Evolutionary conservation across 2,797 vertebrate species (phyloP), one percentile per base, ranked within the genome.

Genomic region (Distichodus sexfasciatus): DNA sequence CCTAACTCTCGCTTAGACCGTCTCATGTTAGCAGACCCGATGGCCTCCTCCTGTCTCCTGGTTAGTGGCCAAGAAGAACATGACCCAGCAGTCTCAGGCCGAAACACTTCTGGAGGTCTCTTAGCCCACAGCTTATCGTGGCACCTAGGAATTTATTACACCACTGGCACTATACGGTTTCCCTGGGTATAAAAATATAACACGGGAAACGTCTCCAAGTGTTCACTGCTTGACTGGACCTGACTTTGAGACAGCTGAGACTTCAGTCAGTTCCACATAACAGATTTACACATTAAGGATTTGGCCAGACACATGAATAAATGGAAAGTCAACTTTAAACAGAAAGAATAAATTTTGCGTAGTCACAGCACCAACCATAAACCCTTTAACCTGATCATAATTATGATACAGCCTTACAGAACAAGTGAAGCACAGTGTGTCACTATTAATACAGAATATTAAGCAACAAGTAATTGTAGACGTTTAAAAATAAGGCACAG

Each of bases 121-220:
- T 21, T 31, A 41, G 60, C 43, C 54, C 50, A 60, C 28, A 43
- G 29, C 48, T 40, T 21, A 51, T 55, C 51, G 70, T 41, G 44
- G 54, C 54, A 59, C 43, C 50, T 46, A 48, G n/a, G 62, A 71
- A 73, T 73, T 63, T 53, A 81, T 79, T 75, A 65, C 69, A 46
- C 66, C 28, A 5, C 10, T 6, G 17, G 66, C 80, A 84, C 82
- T 86, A 87, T 90, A 88, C 81, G 61, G 86, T 92, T 91, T 91
- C 87, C 84, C 83, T 47, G 71, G 54, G 55, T 21, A 79, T 80
- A 82, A 87, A 87, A 88, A 91, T 90, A 92, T 88, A 91, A 87
- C 86, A 84, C 58, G 79, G n/a, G n/a, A 73, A 80, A 79, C 82
- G 84, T 84, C 63, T 72, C 24, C 81, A 76, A 85, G 60, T 44